Percentiles rank a stretch among this genome's conserved stretches.
These are phyloP conservation scores for Rhopalosiphum nymphaeae DNA, from an alignment of 2,888 invertebrate genomes.

Conservation along the genomic window DNA sequence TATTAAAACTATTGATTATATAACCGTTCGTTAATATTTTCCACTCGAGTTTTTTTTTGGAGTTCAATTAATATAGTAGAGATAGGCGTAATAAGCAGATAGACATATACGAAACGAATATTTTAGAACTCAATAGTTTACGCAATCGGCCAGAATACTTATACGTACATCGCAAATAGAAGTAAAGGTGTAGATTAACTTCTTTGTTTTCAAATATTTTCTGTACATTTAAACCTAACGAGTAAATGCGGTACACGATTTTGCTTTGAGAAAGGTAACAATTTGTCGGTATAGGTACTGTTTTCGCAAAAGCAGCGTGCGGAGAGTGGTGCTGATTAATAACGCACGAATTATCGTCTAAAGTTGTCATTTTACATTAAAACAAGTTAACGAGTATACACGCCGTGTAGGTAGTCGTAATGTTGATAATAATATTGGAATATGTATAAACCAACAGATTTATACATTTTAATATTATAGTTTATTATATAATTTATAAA, in stretches of 20 bases:
- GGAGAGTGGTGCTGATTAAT: conserved; percentile 12
- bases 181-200: background rate
- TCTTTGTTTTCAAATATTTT: background rate
- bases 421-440: background rate
- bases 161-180: background rate
- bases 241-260: background rate
- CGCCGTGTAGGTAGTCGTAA: background rate
- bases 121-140: conserved; percentile 9
- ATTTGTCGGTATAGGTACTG: background rate
- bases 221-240: background rate
- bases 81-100: background rate
- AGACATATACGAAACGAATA: background rate
- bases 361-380: conserved; percentile 54
- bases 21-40: background rate
- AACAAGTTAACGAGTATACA: conserved; percentile 22
- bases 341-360: conserved; percentile 28
- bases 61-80: background rate
- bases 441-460: background rate
- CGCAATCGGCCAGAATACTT: background rate
- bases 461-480: background rate
- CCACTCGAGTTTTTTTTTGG: background rate
- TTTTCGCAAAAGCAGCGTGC: background rate
- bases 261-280: background rate
- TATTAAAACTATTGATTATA: conserved; percentile 10
- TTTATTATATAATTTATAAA: background rate